Percentiles rank a stretch among this genome's conserved stretches.
Conservation (phyloP, 2,113 vertebrate genomes). For the Cathartes aura region DNA sequence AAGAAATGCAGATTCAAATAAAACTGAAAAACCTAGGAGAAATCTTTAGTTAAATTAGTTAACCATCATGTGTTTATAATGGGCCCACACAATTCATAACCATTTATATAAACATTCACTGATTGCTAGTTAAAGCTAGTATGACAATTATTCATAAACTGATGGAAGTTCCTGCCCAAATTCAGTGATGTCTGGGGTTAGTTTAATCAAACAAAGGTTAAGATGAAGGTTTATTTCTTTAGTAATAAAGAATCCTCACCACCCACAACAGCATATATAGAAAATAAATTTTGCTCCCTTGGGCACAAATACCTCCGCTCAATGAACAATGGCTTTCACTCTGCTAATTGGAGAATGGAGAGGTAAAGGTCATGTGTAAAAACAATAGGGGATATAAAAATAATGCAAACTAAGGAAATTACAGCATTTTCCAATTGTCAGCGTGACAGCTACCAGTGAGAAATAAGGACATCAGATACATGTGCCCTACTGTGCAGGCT, state of each 20-base stretch:
- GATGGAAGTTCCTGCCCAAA: constrained; percentile 20
- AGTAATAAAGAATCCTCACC: constrained; percentile 40
- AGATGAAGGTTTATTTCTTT: constrained; percentile 32
- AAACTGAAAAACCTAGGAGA: not conserved
- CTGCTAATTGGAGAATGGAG: constrained; percentile 68
- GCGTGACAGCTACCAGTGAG: constrained; percentile 52
- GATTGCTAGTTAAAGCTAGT: not conserved
- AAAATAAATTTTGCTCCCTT: constrained; percentile 57
- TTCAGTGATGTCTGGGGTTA: constrained; percentile 18
- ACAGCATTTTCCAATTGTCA: constrained; percentile 64
- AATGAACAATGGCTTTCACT: constrained; percentile 66
- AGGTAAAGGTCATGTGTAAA: constrained; percentile 73
- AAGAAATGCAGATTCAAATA: not conserved
- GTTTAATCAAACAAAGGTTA: constrained; percentile 53
- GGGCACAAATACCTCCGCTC: constrained; percentile 53
- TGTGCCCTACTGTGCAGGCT: constrained; percentile 1
- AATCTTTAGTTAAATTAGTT: constrained; percentile 6
- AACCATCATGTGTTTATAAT: not conserved
- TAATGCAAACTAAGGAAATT: constrained; percentile 70
- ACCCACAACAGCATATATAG: constrained; percentile 5
- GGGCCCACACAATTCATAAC: not conserved
- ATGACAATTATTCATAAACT: not conserved
- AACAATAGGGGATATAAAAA: constrained; percentile 74
- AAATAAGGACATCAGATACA: constrained; percentile 42
- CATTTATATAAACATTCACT: not conserved